Percentiles rank a stretch among this genome's conserved stretches.
These are phyloP conservation scores for Acropternis orthonyx DNA, from an alignment of 2,797 vertebrate genomes.

Conservation along the genomic window DNA sequence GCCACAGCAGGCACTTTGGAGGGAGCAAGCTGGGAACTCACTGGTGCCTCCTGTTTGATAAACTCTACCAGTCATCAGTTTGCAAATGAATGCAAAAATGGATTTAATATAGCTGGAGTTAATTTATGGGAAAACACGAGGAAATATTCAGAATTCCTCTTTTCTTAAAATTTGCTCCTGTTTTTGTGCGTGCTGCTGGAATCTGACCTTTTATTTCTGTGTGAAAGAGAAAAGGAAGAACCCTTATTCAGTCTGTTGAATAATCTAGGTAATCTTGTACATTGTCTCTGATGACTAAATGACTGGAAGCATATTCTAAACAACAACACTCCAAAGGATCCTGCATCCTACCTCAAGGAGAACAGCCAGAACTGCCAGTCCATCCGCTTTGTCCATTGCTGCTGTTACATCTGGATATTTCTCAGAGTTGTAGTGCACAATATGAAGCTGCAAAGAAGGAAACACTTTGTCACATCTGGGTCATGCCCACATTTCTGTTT, in stretches of 20 bases:
- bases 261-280: not conserved
- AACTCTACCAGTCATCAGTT: not conserved
- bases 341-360: conserved; percentile 89
- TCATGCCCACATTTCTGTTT: not conserved
- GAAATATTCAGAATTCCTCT: not conserved
- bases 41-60: not conserved
- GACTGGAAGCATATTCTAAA: not conserved
- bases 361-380: conserved; percentile 90
- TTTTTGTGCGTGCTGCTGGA: not conserved
- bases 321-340: not conserved
- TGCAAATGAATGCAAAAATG: not conserved
- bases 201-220: not conserved
- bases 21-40: not conserved
- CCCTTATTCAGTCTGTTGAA: not conserved
- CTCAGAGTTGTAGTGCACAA: conserved; percentile 96
- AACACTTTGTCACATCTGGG: not conserved
- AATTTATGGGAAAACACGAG: not conserved
- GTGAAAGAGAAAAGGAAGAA: not conserved
- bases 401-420: conserved; percentile 81
- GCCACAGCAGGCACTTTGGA: not conserved
- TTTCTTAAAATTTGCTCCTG: not conserved
- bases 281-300: not conserved
- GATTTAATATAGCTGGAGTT: not conserved
- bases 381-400: conserved; percentile 87
- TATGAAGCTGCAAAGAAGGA: conserved; percentile 84